A percentile compares a stretch with the other conserved stretches of the same genome.
phyloP scores from a whole-genome alignment of 2,113 vertebrate genomes.

The Terrapene triunguis region DNA sequence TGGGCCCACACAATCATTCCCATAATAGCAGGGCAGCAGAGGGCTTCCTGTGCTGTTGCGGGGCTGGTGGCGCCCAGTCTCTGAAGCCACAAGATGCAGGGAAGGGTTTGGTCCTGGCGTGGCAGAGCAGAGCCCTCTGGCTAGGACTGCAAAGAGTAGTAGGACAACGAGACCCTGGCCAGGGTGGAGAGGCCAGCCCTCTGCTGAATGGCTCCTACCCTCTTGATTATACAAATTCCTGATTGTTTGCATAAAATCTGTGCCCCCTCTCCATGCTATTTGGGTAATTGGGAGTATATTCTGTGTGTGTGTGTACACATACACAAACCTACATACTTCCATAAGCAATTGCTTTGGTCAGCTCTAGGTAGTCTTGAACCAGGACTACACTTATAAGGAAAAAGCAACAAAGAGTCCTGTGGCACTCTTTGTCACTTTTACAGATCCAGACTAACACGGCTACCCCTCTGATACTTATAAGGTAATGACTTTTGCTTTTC shows the following conservation, averaged over 20 bases:
- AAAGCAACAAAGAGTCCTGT: too few relatives aligned
- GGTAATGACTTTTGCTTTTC: not conserved
- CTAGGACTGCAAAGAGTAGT: not conserved
- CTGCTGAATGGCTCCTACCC: not conserved
- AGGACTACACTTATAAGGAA: not conserved
- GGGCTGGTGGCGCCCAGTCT: not conserved
- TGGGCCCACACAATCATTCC: not conserved
- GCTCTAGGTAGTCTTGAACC: not conserved
- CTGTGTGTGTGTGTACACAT: not conserved
- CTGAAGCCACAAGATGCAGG: not conserved
- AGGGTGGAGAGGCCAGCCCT: not conserved
- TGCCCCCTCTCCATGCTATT: not conserved
- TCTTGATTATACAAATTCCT: not conserved
- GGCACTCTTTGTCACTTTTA: too few relatives aligned
- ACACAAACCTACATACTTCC: not conserved
- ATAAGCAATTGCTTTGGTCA: not conserved
- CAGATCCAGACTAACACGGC: too few relatives aligned
- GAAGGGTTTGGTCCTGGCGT: not conserved
- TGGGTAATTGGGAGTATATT: not conserved
- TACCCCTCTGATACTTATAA: not conserved
- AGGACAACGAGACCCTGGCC: not conserved
- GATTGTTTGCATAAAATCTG: not conserved
- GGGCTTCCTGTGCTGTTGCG: not conserved
- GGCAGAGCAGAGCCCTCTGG: not conserved
- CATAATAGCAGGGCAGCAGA: not conserved